Evolutionary conservation across 2,888 invertebrate genomes (phyloP).

Genomic region (Arge pagana): DNA sequence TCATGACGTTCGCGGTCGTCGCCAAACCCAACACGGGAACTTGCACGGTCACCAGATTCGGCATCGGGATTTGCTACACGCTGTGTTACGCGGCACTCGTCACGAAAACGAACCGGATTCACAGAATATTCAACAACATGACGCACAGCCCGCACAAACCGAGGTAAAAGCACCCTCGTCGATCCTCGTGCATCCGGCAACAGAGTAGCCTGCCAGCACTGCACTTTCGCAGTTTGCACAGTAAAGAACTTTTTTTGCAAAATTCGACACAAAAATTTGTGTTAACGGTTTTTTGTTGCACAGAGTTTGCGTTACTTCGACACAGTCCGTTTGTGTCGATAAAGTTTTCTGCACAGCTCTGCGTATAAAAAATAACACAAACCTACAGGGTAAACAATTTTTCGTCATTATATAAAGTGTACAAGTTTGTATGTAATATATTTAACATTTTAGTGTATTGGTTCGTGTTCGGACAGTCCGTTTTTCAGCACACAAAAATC

Average conservation of each 20-base stretch:
- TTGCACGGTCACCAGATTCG: slow-evolving; percentile 61
- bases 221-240: too few species aligned
- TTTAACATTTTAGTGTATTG: too few species aligned
- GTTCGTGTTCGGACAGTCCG: too few species aligned
- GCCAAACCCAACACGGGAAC: slow-evolving; percentile 58
- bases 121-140: slow-evolving; percentile 61
- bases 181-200: neutral
- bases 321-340: too few species aligned
- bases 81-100: slow-evolving; percentile 63
- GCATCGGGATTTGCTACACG: slow-evolving; percentile 62
- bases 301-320: too few species aligned
- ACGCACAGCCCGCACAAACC: slow-evolving; percentile 54
- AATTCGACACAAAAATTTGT: neutral
- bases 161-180: slow-evolving; percentile 39
- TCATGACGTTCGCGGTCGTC: slow-evolving; percentile 61
- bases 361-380: too few species aligned
- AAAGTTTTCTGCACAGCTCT: too few species aligned
- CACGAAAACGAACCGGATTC: slow-evolving; percentile 63
- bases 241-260: neutral
- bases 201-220: too few species aligned
- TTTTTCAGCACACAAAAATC: too few species aligned
- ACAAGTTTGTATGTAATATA: too few species aligned
- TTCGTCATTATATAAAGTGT: too few species aligned
- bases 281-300: neutral
- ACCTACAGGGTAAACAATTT: too few species aligned